Evolutionary conservation across 2,797 vertebrate species (phyloP).

Genomic region (Scomberomorus guttatus): DNA sequence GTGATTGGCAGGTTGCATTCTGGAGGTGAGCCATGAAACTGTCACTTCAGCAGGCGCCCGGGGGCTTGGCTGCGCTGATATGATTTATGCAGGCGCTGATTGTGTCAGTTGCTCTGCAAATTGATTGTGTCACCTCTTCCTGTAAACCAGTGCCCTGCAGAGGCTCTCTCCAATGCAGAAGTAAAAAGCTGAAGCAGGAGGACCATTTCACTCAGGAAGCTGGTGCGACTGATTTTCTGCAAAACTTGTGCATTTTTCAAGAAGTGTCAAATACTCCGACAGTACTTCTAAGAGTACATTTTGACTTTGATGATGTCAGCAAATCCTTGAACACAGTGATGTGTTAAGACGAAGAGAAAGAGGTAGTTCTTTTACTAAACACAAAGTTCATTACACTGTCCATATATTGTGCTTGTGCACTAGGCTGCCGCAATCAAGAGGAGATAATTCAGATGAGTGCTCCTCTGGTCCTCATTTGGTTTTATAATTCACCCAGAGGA

Average conservation of each 20-base stretch:
- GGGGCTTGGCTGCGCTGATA: conserved; percentile 74
- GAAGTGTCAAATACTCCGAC: conserved; percentile 37
- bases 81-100: conserved; percentile 82
- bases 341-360: conserved; percentile 33
- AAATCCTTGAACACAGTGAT: conserved; percentile 36
- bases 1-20: conserved; percentile 78
- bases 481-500: conserved; percentile 67
- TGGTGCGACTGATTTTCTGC: conserved; percentile 11
- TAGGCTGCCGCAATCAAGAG: conserved; percentile 58
- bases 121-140: conserved; percentile 75
- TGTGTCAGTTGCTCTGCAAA: conserved; percentile 80
- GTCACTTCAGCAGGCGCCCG: conserved; percentile 72
- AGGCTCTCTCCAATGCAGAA: conserved; percentile 11
- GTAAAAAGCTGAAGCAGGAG: not conserved
- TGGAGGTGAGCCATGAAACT: conserved; percentile 77
- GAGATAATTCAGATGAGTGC: conserved; percentile 64
- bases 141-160: conserved; percentile 69
- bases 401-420: conserved; percentile 31
- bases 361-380: conserved; percentile 26
- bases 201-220: conserved; percentile 33
- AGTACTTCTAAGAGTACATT: conserved; percentile 22
- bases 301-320: conserved; percentile 59
- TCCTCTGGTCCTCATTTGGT: conserved; percentile 66
- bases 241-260: conserved; percentile 18
- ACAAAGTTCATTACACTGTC: conserved; percentile 19